These are phyloP conservation scores for Odontomachus brunneus DNA, from an alignment of 1,140 invertebrate species.

Conservation along the genomic window DNA sequence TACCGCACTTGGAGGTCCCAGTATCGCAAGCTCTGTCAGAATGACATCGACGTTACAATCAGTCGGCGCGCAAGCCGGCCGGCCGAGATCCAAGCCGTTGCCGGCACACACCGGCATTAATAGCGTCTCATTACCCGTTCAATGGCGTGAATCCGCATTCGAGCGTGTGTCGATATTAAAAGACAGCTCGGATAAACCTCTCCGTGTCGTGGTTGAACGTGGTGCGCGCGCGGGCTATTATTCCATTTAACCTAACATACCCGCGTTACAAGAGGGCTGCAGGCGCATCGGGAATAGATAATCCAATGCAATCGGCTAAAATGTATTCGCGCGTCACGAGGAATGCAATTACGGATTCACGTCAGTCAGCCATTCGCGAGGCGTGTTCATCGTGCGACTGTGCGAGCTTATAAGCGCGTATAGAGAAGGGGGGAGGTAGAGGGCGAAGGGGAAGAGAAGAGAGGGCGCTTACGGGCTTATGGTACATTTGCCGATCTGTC, in stretches of 20 bases:
- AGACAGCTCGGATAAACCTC: slow-evolving; percentile 38
- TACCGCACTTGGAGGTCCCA: not conserved
- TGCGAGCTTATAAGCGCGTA: slow-evolving; percentile 53
- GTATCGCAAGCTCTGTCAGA: slow-evolving; percentile 6
- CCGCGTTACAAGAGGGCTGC: slow-evolving; percentile 48
- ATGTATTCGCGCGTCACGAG: slow-evolving; percentile 69
- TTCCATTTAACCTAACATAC: slow-evolving; percentile 38
- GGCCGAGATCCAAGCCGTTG: slow-evolving; percentile 11
- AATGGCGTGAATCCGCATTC: slow-evolving; percentile 34
- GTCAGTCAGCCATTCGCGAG: slow-evolving; percentile 66
- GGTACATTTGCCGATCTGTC: slow-evolving; percentile 40
- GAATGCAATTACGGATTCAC: slow-evolving; percentile 71
- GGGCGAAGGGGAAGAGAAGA: too few species aligned
- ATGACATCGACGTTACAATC: slow-evolving; percentile 16
- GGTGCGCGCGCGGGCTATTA: slow-evolving; percentile 24
- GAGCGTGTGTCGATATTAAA: slow-evolving; percentile 54
- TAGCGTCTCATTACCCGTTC: slow-evolving; percentile 44
- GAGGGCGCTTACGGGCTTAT: slow-evolving; percentile 9
- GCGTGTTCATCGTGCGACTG: slow-evolving; percentile 59
- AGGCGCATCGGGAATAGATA: slow-evolving; percentile 64
- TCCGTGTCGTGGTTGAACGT: slow-evolving; percentile 2
- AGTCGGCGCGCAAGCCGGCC: slow-evolving; percentile 20
- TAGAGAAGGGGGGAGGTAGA: too few species aligned
- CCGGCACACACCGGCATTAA: slow-evolving; percentile 21
- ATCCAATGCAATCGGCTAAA: slow-evolving; percentile 67